A percentile compares a stretch with the other conserved stretches of the same genome.
Evolutionary conservation across 2,797 vertebrate species (phyloP).

Genomic region (Tragopan temminckii): DNA sequence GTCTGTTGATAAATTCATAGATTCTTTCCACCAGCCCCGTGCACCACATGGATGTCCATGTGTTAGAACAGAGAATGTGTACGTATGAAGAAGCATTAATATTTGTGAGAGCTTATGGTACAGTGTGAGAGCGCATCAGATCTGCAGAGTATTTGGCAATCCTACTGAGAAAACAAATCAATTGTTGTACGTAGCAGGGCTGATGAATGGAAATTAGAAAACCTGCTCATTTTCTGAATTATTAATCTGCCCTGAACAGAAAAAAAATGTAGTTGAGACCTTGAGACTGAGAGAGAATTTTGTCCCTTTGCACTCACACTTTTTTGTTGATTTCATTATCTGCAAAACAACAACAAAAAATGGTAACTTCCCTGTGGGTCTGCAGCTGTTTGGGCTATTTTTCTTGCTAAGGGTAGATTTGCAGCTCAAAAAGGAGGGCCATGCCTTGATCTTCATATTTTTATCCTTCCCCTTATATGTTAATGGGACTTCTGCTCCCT

Average conservation of each 20-base stretch:
- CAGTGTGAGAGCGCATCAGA: neutral
- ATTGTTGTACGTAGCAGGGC: neutral
- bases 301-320: neutral
- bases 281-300: neutral
- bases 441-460: constrained; percentile 22
- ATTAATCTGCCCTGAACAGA: neutral
- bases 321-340: neutral
- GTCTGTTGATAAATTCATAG: neutral
- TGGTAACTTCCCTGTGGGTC: neutral
- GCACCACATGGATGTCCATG: neutral
- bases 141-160: neutral
- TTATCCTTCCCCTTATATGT: constrained; percentile 1
- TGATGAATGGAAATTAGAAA: constrained; percentile 1
- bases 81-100: neutral
- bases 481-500: neutral
- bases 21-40: neutral
- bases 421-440: neutral
- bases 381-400: neutral
- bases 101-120: neutral
- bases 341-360: neutral
- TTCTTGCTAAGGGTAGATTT: constrained; percentile 22
- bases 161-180: neutral
- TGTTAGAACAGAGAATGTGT: neutral
- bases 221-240: neutral
- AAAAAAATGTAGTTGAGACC: neutral